Conservation (phyloP, 2,113 vertebrate species). For the Istiophorus platypterus region DNA sequence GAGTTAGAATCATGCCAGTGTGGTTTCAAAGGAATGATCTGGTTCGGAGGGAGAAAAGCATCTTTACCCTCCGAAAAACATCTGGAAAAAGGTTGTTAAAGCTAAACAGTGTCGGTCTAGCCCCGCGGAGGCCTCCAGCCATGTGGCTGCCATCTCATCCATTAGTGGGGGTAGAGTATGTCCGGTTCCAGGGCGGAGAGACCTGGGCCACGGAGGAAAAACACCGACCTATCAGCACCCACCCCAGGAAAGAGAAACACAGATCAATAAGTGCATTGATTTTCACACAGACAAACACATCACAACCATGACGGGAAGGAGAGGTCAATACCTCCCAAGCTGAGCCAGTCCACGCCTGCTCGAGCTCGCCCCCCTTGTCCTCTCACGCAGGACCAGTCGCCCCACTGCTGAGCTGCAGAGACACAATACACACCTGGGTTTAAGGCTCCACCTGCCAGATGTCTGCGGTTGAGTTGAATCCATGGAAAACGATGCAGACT, state of each 20-base stretch:
- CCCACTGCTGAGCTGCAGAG: background rate
- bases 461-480: background rate
- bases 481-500: no score
- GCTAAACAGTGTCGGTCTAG: background rate
- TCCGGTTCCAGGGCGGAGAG: slow-evolving; percentile 27
- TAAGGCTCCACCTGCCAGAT: background rate
- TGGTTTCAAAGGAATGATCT: slow-evolving; percentile 54
- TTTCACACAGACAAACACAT: slow-evolving; percentile 73
- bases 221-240: slow-evolving; percentile 47
- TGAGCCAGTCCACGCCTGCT: slow-evolving; percentile 21
- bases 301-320: slow-evolving; percentile 58
- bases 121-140: slow-evolving; percentile 19
- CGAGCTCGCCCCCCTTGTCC: slow-evolving; percentile 16
- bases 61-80: slow-evolving; percentile 26
- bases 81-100: slow-evolving; percentile 20
- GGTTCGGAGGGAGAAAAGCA: slow-evolving; percentile 30
- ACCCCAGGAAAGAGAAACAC: slow-evolving; percentile 68
- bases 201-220: slow-evolving; percentile 18
- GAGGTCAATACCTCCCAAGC: slow-evolving; percentile 67
- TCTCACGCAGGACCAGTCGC: background rate
- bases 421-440: background rate
- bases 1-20: slow-evolving; percentile 54
- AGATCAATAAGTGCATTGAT: slow-evolving; percentile 78
- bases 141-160: slow-evolving; percentile 44
- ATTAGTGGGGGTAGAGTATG: slow-evolving; percentile 47